Evolutionary conservation across 2,113 vertebrate species (phyloP).

Genomic region (Zootoca vivipara): DNA sequence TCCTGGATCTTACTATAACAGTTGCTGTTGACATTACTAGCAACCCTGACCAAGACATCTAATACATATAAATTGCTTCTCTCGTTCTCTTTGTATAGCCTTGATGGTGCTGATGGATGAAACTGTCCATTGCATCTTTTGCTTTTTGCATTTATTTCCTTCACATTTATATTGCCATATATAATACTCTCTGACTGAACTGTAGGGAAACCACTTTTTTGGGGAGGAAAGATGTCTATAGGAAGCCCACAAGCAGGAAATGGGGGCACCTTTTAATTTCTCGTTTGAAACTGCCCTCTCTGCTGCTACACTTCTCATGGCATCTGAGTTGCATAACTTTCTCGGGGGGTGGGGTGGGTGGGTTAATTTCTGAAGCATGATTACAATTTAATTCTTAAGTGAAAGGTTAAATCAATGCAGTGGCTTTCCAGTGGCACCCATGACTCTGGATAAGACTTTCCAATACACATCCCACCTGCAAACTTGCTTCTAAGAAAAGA

Average conservation of each 20-base stretch:
- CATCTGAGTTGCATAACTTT: not conserved
- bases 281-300: not conserved
- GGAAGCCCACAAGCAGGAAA: not conserved
- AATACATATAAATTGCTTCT: not conserved
- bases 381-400: conserved; percentile 59
- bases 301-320: not conserved
- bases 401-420: conserved; percentile 61
- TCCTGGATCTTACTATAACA: not conserved
- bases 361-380: not conserved
- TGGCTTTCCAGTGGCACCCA: conserved; percentile 58
- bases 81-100: no score
- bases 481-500: not conserved
- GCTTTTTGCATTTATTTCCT: not conserved
- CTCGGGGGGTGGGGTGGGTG: not conserved
- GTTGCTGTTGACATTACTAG: not conserved
- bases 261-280: not conserved
- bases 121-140: not conserved
- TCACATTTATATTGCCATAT: not conserved
- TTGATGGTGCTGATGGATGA: not conserved
- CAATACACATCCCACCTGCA: not conserved
- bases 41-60: not conserved
- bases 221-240: not conserved
- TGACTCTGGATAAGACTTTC: conserved; percentile 60
- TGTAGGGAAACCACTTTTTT: not conserved
- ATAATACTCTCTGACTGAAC: not conserved